Conservation (phyloP, 2,888 invertebrate genomes). For the Meganola albula region DNA sequence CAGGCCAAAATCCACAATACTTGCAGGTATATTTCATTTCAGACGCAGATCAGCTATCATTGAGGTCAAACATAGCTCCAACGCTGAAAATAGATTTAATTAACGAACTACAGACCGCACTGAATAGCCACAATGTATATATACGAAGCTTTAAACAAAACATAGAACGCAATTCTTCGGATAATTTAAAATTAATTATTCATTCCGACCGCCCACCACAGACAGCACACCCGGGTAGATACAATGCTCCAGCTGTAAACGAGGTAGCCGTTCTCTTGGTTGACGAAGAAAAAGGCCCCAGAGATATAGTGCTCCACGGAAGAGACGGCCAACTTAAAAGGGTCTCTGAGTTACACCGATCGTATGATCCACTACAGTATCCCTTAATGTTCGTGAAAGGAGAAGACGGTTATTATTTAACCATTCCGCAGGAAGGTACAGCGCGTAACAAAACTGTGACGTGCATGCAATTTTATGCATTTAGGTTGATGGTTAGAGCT, state of each 20-base stretch:
- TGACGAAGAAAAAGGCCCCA: constrained; percentile 13
- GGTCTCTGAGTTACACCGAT: constrained; percentile 17
- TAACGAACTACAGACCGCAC: constrained; percentile 20
- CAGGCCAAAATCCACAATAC: constrained; percentile 17
- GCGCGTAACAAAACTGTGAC: background rate
- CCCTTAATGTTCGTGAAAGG: constrained; percentile 21
- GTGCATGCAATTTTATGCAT: constrained; percentile 1
- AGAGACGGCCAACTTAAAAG: constrained; percentile 11
- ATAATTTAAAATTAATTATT: background rate
- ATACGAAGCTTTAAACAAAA: constrained; percentile 17
- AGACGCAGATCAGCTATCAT: constrained; percentile 18
- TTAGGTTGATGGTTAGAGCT: background rate
- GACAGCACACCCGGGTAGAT: constrained; percentile 13
- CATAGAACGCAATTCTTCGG: constrained; percentile 11
- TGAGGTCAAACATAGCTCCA: background rate
- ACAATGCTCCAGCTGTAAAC: constrained; percentile 18
- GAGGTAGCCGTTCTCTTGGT: constrained; percentile 23
- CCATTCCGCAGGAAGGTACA: constrained; percentile 7
- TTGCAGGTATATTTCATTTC: constrained; percentile 28
- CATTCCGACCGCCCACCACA: constrained; percentile 6
- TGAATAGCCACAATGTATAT: constrained; percentile 18
- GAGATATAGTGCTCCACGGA: constrained; percentile 17
- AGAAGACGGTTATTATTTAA: constrained; percentile 24
- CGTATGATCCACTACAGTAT: constrained; percentile 25
- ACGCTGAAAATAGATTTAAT: constrained; percentile 19